Conservation (phyloP, 2,888 invertebrate species). For the Orthonychiurus folsomi region DNA sequence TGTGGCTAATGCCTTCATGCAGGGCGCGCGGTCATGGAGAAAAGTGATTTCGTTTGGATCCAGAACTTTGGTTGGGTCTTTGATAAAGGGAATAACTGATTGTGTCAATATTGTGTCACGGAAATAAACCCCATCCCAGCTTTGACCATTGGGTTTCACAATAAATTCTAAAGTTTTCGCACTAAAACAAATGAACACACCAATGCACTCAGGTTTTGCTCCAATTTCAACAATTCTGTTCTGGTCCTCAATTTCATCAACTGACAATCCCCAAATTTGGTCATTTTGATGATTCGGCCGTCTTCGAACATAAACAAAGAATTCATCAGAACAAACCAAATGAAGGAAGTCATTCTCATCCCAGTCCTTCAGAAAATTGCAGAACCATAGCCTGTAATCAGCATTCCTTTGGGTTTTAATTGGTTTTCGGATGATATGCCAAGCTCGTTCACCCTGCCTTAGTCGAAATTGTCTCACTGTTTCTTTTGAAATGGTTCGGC, state of each 20-base stretch:
- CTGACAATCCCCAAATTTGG: background rate
- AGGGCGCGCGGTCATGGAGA: constrained; percentile 13
- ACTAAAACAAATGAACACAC: constrained; percentile 12
- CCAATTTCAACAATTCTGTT: constrained; percentile 2
- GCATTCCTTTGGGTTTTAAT: background rate
- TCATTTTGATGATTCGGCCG: constrained; percentile 4
- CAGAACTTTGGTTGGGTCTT: constrained; percentile 3
- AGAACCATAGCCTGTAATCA: constrained; percentile 8
- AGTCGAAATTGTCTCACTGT: constrained; percentile 9
- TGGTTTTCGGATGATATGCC: constrained; percentile 8
- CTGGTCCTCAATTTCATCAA: background rate
- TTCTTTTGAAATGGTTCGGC: background rate
- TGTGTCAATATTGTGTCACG: background rate
- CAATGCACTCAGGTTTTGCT: constrained; percentile 8
- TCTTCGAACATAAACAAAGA: background rate
- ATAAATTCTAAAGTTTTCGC: constrained; percentile 5
- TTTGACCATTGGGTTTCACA: background rate
- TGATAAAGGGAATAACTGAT: constrained; percentile 7
- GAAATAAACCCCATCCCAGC: constrained; percentile 14
- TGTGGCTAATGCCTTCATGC: constrained; percentile 12
- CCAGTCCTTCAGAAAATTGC: constrained; percentile 3
- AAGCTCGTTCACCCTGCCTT: background rate
- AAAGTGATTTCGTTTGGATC: constrained; percentile 7
- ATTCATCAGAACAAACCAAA: background rate
- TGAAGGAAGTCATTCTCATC: background rate